phyloP scores from a whole-genome alignment of 1,140 invertebrate genomes.

The Bombus vancouverensis region DNA sequence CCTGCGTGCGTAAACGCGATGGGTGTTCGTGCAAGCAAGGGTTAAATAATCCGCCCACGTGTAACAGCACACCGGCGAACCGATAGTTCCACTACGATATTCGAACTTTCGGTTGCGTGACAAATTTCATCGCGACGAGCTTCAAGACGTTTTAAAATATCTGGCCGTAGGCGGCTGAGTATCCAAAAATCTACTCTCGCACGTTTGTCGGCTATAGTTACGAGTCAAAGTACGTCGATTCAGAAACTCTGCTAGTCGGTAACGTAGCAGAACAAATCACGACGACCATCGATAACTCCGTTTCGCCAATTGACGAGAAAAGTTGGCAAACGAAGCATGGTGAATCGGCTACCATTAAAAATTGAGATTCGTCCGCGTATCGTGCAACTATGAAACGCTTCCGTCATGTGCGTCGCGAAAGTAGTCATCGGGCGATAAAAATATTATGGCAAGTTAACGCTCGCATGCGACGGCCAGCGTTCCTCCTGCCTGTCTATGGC shows the following conservation, averaged over 20 bases:
- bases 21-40: slow-evolving; percentile 63
- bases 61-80: slow-evolving; percentile 66
- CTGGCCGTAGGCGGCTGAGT: no score
- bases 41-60: slow-evolving; percentile 73
- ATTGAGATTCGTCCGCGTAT: neutral
- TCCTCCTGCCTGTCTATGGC: neutral
- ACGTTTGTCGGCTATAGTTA: no score
- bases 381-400: neutral
- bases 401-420: neutral
- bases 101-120: neutral
- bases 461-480: slow-evolving; percentile 23
- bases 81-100: slow-evolving; percentile 19
- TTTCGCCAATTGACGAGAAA: no score
- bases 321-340: no score
- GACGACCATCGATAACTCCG: no score
- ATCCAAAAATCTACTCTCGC: no score
- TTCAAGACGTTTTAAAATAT: no score
- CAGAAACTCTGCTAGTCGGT: no score
- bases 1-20: slow-evolving; percentile 51
- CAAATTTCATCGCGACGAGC: no score
- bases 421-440: slow-evolving; percentile 58
- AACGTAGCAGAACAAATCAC: no score
- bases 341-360: neutral
- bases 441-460: slow-evolving; percentile 68
- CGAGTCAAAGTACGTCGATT: no score